These are phyloP conservation scores for Crocidura indochinensis DNA, from an alignment of 2,797 vertebrate genomes.

Conservation along the genomic window DNA sequence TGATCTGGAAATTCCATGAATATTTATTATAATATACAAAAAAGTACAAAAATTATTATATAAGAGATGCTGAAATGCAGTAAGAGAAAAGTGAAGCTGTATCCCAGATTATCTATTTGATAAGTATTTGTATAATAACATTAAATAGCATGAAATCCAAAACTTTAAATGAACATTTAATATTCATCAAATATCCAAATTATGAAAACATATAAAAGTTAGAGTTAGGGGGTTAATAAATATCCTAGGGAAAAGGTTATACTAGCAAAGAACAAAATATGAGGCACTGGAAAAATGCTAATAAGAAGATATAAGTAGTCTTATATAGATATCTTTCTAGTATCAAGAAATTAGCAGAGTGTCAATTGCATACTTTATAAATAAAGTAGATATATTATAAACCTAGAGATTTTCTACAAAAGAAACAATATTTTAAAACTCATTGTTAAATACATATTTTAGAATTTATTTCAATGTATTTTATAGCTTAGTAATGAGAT, in stretches of 20 bases:
- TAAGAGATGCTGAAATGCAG: background rate
- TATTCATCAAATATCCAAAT: background rate
- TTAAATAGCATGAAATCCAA: background rate
- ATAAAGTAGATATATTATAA: constrained; percentile 50
- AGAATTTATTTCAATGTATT: background rate
- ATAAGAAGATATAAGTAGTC: constrained; percentile 37
- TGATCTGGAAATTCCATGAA: background rate
- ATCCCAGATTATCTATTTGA: background rate
- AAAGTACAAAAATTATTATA: constrained; percentile 19
- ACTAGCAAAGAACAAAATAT: constrained; percentile 29
- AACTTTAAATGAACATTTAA: constrained; percentile 34
- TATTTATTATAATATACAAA: background rate
- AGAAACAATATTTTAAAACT: constrained; percentile 10
- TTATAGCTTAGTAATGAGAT: too few relatives aligned
- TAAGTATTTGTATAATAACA: background rate
- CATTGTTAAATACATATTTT: constrained; percentile 10
- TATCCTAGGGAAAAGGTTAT: background rate
- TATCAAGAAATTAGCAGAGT: constrained; percentile 25
- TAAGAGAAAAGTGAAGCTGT: background rate
- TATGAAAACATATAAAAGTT: background rate
- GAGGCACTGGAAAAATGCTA: constrained; percentile 23
- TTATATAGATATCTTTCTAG: constrained; percentile 28
- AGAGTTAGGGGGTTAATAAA: constrained; percentile 53
- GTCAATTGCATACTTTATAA: background rate
- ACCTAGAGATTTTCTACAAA: constrained; percentile 44